phyloP scores from a whole-genome alignment of 2,113 vertebrate species.

The Phaetusa simplex region DNA sequence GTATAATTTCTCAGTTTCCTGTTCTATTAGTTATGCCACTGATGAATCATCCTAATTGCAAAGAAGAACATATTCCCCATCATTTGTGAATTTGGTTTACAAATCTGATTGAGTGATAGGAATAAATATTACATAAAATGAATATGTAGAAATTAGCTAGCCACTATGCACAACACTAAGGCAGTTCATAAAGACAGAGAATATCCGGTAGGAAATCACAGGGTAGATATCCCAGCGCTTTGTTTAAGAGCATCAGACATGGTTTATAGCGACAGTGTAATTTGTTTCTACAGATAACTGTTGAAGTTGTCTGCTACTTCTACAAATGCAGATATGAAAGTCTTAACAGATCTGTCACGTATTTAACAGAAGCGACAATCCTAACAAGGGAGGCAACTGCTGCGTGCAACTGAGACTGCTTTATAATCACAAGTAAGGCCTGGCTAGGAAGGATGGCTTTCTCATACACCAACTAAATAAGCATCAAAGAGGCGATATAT shows the following conservation, averaged over 20 bases:
- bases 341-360: not conserved
- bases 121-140: not conserved
- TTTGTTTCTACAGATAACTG: not conserved
- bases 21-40: not conserved
- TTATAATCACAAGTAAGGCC: not conserved
- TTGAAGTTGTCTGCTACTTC: not conserved
- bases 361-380: not conserved
- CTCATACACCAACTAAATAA: not conserved
- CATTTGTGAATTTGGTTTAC: constrained; percentile 50
- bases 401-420: not conserved
- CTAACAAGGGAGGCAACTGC: not conserved
- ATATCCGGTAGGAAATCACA: not conserved
- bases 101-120: constrained; percentile 1
- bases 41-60: constrained; percentile 52
- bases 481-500: fast-evolving
- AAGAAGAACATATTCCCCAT: not conserved
- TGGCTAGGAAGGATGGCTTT: not conserved
- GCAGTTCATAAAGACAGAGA: not conserved
- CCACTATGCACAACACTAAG: not conserved
- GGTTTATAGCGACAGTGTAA: not conserved
- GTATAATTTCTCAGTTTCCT: not conserved
- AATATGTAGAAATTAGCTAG: not conserved
- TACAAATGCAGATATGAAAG: not conserved
- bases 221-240: not conserved
- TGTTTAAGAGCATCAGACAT: not conserved